phyloP scores from a whole-genome alignment of 2,797 vertebrate species.

The Alectoris magna region DNA sequence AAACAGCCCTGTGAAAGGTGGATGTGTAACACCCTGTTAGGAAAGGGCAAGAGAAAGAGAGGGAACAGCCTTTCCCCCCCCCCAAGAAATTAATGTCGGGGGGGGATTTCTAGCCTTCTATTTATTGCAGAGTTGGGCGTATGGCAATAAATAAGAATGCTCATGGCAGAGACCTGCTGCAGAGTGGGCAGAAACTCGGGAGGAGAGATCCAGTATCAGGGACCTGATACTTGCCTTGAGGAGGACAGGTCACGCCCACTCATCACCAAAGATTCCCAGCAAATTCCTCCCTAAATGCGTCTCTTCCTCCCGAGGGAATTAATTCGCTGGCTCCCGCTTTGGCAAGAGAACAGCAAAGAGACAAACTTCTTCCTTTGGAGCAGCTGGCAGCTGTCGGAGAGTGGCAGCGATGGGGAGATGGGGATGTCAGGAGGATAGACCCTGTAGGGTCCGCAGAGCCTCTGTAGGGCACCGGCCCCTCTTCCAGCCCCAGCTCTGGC shows the following conservation, averaged over 20 bases:
- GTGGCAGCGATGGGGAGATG: not conserved
- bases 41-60: not conserved
- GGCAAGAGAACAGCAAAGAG: not conserved
- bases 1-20: not conserved
- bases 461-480: not conserved
- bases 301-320: not conserved
- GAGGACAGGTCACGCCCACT: not conserved
- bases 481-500: conserved; percentile 9
- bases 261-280: not conserved
- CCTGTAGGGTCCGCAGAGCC: not conserved
- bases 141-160: not conserved
- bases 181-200: not conserved
- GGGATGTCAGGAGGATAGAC: not conserved
- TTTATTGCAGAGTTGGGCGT: conserved; percentile 20
- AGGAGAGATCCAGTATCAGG: not conserved
- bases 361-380: not conserved
- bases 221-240: not conserved
- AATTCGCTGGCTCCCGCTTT: not conserved
- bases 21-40: not conserved
- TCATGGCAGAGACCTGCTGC: not conserved
- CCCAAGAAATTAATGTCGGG: not conserved
- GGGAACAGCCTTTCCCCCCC: not conserved
- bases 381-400: not conserved
- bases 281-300: not conserved
- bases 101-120: conserved; percentile 32